Evolutionary conservation across 2,888 invertebrate genomes (phyloP).

Genomic region (Phyllotreta cruciferae): DNA sequence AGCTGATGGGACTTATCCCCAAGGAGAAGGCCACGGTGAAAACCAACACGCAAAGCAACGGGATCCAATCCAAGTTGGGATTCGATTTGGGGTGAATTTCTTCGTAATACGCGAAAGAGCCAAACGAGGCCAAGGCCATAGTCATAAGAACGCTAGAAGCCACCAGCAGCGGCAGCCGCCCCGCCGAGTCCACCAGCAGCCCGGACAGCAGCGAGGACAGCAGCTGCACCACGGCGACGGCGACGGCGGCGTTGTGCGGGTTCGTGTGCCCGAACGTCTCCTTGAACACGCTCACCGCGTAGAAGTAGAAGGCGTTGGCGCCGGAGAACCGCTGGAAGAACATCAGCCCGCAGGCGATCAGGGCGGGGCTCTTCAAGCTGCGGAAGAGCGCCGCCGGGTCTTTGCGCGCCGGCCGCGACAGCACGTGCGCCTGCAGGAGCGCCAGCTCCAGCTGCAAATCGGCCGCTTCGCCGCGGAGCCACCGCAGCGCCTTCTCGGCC

Average conservation of each 20-base stretch:
- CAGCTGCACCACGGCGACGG: slow-evolving; percentile 84
- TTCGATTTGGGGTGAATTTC: slow-evolving; percentile 64
- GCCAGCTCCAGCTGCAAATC: slow-evolving; percentile 79
- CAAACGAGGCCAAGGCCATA: slow-evolving; percentile 84
- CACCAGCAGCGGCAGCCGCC: slow-evolving; percentile 81
- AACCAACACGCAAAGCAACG: slow-evolving; percentile 80
- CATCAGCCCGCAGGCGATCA: slow-evolving; percentile 87
- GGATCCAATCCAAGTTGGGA: slow-evolving; percentile 80
- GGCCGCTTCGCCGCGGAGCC: slow-evolving; percentile 79
- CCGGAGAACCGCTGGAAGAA: slow-evolving; percentile 88
- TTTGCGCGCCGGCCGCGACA: slow-evolving; percentile 57
- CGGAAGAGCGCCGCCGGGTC: slow-evolving; percentile 51
- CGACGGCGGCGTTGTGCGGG: slow-evolving; percentile 84
- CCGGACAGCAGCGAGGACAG: slow-evolving; percentile 84
- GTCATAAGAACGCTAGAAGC: slow-evolving; percentile 87
- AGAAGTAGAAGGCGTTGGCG: slow-evolving; percentile 84
- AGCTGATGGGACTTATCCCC: slow-evolving; percentile 88
- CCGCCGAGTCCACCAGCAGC: slow-evolving; percentile 84
- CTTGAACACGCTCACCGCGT: slow-evolving; percentile 85
- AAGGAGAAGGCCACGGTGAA: slow-evolving; percentile 87
- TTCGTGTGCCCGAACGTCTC: slow-evolving; percentile 83
- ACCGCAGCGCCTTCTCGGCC: slow-evolving; percentile 76
- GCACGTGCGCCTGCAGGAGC: slow-evolving; percentile 73
- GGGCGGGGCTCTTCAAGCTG: slow-evolving; percentile 72
- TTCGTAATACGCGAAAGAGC: slow-evolving; percentile 84